These are phyloP conservation scores for Melanostigma gelatinosum DNA, from an alignment of 2,113 vertebrate species.

Conservation along the genomic window DNA sequence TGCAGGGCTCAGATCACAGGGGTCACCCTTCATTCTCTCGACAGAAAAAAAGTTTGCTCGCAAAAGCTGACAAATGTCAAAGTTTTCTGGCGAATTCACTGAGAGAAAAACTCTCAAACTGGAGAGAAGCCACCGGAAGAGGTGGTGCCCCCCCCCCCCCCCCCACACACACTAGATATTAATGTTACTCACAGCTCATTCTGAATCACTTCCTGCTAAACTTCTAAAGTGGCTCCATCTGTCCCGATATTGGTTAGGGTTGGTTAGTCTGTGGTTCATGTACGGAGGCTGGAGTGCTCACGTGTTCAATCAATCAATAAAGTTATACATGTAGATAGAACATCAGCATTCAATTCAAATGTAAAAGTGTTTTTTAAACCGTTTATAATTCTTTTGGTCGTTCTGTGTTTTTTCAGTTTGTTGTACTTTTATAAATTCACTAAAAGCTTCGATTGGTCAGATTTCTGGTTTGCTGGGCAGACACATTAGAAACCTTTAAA, in stretches of 20 bases:
- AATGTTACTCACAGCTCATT: background rate
- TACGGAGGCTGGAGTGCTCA: background rate
- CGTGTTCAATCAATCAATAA: background rate
- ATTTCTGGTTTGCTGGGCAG: no score
- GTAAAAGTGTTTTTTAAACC: background rate
- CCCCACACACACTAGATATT: background rate
- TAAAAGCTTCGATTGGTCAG: no score
- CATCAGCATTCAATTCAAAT: background rate
- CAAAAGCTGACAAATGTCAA: no score
- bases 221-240: background rate
- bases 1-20: constrained; percentile 32
- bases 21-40: constrained; percentile 35
- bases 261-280: background rate
- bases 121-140: background rate
- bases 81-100: background rate
- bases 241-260: no score
- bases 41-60: constrained; percentile 9
- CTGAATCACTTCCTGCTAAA: background rate
- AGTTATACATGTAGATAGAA: background rate
- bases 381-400: no score
- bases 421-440: no score
- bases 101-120: background rate
- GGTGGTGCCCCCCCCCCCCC: no score
- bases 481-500: background rate
- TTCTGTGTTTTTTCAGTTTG: no score